phyloP scores from a whole-genome alignment of 2,113 vertebrate genomes.

The Peucedramus taeniatus region DNA sequence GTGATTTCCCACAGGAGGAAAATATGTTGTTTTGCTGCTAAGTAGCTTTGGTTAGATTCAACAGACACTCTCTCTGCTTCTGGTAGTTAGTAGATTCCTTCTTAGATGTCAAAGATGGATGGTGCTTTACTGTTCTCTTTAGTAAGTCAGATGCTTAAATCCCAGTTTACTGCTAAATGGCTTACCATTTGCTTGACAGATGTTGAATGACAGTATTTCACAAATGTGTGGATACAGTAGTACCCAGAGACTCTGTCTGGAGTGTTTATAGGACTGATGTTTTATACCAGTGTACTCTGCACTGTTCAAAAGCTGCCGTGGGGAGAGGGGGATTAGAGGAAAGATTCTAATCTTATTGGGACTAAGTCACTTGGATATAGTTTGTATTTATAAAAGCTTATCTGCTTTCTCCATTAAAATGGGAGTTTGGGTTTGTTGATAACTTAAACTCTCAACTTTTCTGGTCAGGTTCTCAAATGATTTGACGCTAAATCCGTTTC shows the following conservation, averaged over 20 bases:
- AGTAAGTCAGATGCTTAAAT: background rate
- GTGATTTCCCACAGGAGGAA: background rate
- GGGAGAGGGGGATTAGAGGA: background rate
- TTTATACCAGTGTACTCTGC: background rate
- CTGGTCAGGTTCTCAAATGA: background rate
- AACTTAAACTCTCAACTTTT: background rate
- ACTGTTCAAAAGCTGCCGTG: background rate
- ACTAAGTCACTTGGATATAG: background rate
- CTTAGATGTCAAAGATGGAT: background rate
- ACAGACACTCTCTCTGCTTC: background rate
- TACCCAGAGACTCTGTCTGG: background rate
- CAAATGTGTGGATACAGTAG: background rate
- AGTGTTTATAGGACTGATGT: background rate
- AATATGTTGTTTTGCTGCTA: background rate
- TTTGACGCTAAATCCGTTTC: background rate
- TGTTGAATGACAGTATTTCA: background rate
- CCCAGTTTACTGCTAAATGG: background rate
- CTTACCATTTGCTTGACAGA: background rate
- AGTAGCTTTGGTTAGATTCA: background rate
- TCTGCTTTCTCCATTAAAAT: background rate
- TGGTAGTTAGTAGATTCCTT: background rate
- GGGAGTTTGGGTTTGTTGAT: background rate
- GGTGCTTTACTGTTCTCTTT: background rate
- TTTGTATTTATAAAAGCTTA: background rate
- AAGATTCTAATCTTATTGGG: background rate